Conservation (phyloP, 1,140 invertebrate genomes). For the Sycobia sp. region DNA sequence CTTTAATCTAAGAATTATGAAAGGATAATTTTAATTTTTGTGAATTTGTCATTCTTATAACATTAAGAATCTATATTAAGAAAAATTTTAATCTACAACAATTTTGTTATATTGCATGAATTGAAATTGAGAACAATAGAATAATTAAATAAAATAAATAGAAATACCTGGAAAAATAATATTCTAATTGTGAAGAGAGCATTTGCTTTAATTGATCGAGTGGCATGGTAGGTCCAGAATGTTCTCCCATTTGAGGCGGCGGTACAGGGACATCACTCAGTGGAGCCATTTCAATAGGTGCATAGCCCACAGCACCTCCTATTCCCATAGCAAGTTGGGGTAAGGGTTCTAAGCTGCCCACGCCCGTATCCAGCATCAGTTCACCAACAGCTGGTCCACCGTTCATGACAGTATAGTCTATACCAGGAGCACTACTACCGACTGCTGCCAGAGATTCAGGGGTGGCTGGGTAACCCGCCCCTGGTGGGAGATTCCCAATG, state of each 20-base stretch:
- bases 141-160: background rate
- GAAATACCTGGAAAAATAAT: conserved; percentile 83
- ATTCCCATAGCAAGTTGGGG: conserved; percentile 57
- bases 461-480: conserved; percentile 68
- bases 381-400: conserved; percentile 54
- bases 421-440: conserved; percentile 49
- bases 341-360: conserved; percentile 52
- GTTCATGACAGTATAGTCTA: conserved; percentile 62
- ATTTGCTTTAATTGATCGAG: conserved; percentile 78
- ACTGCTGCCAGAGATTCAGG: conserved; percentile 60
- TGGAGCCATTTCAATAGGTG: conserved; percentile 53
- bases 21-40: too few relatives aligned
- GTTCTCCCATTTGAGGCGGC: conserved; percentile 52
- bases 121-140: too few relatives aligned
- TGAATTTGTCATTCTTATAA: too few relatives aligned
- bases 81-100: too few relatives aligned
- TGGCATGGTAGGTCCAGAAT: conserved; percentile 59
- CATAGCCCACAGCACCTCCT: conserved; percentile 55
- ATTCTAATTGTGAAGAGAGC: conserved; percentile 84
- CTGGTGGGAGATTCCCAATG: conserved; percentile 72
- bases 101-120: too few relatives aligned
- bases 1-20: too few relatives aligned
- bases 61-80: too few relatives aligned
- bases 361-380: conserved; percentile 56
- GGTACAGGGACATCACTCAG: conserved; percentile 50